phyloP scores from a whole-genome alignment of 2,113 vertebrate species.

The Nannospalax galili region DNA sequence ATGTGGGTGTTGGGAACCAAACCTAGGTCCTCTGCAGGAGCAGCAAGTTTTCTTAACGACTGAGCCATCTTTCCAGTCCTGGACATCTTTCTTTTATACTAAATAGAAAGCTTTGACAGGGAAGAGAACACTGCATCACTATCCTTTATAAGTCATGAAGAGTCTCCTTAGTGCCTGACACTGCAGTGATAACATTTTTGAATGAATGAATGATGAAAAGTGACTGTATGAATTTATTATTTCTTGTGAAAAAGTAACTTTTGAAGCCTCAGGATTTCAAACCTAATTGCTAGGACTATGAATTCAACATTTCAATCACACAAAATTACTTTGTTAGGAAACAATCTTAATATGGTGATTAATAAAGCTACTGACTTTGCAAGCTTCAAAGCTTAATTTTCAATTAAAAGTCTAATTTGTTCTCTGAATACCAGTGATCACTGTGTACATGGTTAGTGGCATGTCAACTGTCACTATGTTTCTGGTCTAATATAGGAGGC shows the following conservation, averaged over 20 bases:
- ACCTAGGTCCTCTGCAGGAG: too few species aligned
- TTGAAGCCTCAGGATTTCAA: neutral
- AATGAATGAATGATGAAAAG: neutral
- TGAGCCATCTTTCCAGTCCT: too few species aligned
- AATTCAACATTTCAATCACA: slow-evolving; percentile 21
- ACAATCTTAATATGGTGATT: neutral
- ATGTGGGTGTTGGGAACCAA: too few species aligned
- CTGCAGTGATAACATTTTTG: accelerated
- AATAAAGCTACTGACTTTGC: neutral
- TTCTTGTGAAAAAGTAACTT: slow-evolving; percentile 29
- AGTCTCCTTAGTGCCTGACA: accelerated
- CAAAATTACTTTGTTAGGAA: neutral
- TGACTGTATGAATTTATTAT: neutral
- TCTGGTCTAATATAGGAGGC: too few species aligned
- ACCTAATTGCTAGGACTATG: neutral
- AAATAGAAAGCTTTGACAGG: neutral
- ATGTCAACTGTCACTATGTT: accelerated
- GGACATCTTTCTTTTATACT: neutral
- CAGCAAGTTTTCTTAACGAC: too few species aligned
- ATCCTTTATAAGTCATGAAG: neutral
- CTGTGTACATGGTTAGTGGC: neutral
- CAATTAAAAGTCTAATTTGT: slow-evolving; percentile 65
- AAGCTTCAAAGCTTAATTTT: slow-evolving; percentile 13
- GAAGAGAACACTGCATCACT: neutral
- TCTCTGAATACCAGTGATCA: slow-evolving; percentile 46